phyloP scores from a whole-genome alignment of 2,113 vertebrate genomes.

The Campylomormyrus numenius region DNA sequence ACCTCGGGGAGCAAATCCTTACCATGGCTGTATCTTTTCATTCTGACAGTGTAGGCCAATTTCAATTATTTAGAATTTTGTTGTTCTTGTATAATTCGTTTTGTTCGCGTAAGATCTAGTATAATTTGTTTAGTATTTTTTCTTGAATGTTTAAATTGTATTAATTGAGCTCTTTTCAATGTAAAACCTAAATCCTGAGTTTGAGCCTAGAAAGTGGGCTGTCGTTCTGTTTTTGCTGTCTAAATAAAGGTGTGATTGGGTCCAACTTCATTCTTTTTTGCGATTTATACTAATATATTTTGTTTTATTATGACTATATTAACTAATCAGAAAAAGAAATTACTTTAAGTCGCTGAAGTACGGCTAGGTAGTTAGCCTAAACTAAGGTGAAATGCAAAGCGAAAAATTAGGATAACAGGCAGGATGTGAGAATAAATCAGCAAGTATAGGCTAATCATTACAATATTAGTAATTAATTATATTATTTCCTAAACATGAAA shows the following conservation, averaged over 20 bases:
- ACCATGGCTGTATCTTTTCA: too few species aligned
- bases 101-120: too few species aligned
- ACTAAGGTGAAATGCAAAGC: background rate
- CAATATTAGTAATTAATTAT: background rate
- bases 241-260: background rate
- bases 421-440: background rate
- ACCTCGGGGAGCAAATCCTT: too few species aligned
- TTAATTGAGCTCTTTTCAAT: background rate
- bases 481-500: background rate
- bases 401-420: background rate
- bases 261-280: background rate
- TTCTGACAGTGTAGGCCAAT: too few species aligned
- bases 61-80: too few species aligned
- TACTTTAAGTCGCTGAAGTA: background rate
- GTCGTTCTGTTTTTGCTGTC: background rate
- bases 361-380: background rate
- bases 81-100: too few species aligned
- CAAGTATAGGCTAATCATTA: background rate
- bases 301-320: background rate
- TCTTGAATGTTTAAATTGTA: background rate
- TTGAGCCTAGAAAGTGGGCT: background rate
- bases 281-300: background rate
- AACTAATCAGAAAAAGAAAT: background rate
- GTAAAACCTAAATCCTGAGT: background rate
- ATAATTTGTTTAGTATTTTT: too few species aligned